These are phyloP conservation scores for Vulpes vulpes DNA, from an alignment of 2,113 vertebrate genomes.

Conservation along the genomic window DNA sequence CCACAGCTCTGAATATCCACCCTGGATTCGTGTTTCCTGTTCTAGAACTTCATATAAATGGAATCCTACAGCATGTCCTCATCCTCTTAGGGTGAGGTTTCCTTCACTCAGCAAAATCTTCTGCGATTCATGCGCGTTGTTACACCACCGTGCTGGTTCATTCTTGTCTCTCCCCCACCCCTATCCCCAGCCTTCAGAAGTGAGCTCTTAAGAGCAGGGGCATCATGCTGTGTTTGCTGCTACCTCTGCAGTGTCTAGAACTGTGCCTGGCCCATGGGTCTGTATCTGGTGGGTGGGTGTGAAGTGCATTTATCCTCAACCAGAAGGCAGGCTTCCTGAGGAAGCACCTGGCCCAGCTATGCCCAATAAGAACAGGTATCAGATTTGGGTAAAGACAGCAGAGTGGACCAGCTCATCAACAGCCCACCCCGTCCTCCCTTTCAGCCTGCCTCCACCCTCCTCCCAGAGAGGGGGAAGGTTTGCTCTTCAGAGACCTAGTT, in stretches of 20 bases:
- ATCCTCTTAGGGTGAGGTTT: neutral
- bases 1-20: neutral
- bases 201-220: neutral
- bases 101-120: accelerated
- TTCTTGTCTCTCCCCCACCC: accelerated
- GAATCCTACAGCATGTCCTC: accelerated
- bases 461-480: neutral
- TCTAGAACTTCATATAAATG: neutral
- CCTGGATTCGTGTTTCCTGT: accelerated
- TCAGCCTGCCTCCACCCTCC: neutral
- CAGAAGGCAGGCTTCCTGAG: neutral
- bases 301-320: neutral
- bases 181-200: neutral
- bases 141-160: neutral
- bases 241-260: neutral
- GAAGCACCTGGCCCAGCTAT: neutral
- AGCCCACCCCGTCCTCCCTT: accelerated
- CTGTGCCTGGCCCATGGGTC: accelerated
- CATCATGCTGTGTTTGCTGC: accelerated
- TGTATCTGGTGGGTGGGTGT: accelerated
- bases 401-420: accelerated
- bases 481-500: neutral
- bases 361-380: accelerated
- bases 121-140: accelerated
- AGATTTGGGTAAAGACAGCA: neutral